These are phyloP conservation scores for Trichacis sp. DNA, from an alignment of 2,888 invertebrate genomes.

Conservation along the genomic window DNA sequence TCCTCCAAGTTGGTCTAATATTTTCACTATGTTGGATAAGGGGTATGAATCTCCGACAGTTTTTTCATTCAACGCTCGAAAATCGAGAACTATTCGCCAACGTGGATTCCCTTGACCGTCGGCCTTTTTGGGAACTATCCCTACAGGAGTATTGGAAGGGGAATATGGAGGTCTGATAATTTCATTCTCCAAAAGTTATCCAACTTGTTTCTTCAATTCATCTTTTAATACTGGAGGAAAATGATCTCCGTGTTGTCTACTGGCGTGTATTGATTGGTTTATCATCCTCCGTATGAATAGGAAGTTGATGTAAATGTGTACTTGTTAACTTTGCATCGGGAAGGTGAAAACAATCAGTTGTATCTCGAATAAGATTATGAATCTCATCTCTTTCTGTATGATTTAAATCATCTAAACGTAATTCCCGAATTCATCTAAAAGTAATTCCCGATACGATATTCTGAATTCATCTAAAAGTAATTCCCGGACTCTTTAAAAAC, in stretches of 20 bases:
- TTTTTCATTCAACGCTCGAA: too few species aligned
- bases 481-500: neutral
- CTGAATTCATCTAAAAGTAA: too few species aligned
- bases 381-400: conserved; percentile 5
- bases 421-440: too few species aligned
- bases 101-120: conserved; percentile 29
- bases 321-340: neutral
- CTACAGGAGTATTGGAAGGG: conserved; percentile 29
- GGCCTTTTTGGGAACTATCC: conserved; percentile 37
- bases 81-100: conserved; percentile 27
- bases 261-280: conserved; percentile 12
- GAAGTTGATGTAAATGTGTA: neutral
- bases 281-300: conserved; percentile 10
- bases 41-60: too few species aligned
- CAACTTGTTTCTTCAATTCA: conserved; percentile 23
- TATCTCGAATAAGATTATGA: neutral
- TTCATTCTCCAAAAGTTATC: conserved; percentile 17
- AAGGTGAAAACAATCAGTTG: neutral
- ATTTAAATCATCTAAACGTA: neutral
- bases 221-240: conserved; percentile 21
- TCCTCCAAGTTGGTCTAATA: conserved; percentile 44
- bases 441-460: too few species aligned
- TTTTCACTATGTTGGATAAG: conserved; percentile 44
- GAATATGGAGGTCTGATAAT: conserved; percentile 21
- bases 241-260: too few species aligned